These are phyloP conservation scores for Chanos chanos DNA, from an alignment of 2,797 vertebrate genomes.

Conservation along the genomic window DNA sequence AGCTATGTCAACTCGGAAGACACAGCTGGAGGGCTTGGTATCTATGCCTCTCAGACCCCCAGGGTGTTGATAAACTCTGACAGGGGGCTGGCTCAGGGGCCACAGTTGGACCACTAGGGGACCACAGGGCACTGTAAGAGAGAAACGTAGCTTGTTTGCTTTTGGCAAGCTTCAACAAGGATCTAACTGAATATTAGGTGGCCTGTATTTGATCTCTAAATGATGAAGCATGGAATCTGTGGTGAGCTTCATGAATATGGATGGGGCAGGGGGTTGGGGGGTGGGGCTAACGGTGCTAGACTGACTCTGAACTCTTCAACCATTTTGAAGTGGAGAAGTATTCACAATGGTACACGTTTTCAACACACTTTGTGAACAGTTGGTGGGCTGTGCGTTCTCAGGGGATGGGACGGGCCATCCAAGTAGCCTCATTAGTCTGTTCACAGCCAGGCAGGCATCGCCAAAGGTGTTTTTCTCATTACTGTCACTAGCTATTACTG, in stretches of 20 bases:
- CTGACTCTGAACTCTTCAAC: neutral
- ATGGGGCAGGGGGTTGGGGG: neutral
- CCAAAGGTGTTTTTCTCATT: constrained; percentile 50
- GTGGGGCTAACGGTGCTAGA: no score
- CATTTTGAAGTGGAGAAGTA: neutral
- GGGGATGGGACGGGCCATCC: no score
- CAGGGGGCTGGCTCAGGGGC: neutral
- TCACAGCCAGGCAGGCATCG: constrained; percentile 35
- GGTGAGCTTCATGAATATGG: constrained; percentile 45
- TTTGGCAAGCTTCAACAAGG: constrained; percentile 19
- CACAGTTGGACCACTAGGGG: neutral
- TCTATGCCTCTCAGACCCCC: neutral
- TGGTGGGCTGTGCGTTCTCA: no score
- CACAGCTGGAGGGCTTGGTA: neutral
- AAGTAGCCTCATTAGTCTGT: constrained; percentile 39
- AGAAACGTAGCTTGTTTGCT: constrained; percentile 45
- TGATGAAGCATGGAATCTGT: constrained; percentile 50
- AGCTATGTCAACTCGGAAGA: no score
- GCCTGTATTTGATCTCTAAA: constrained; percentile 41
- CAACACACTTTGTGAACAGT: neutral
- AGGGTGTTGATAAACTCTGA: no score
- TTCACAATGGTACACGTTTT: neutral
- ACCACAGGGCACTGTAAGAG: constrained; percentile 24
- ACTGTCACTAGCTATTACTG: constrained; percentile 48
- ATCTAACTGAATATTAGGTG: constrained; percentile 9